A percentile compares a stretch with the other conserved stretches of the same genome.
Conservation (phyloP, 2,888 invertebrate genomes). For the Oxycera nigricornis region DNA sequence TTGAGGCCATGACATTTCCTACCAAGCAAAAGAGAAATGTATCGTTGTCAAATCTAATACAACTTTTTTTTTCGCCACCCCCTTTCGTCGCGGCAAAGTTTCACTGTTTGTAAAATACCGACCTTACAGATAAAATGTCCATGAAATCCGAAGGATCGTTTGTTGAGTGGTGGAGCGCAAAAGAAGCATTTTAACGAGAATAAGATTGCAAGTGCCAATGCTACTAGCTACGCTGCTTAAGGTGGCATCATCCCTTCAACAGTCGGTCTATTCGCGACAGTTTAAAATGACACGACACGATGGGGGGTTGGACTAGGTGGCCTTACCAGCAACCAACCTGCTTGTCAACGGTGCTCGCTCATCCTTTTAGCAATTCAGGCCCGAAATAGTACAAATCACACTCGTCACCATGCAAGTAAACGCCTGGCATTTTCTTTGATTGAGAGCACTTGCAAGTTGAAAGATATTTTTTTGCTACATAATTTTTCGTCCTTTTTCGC, state of each 20-base stretch:
- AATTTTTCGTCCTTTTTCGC: background rate
- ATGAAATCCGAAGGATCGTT: slow-evolving; percentile 3
- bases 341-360: background rate
- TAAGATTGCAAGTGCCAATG: slow-evolving; percentile 44
- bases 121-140: slow-evolving; percentile 29
- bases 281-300: background rate
- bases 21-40: slow-evolving; percentile 4
- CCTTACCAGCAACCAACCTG: background rate
- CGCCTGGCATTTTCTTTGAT: slow-evolving; percentile 27
- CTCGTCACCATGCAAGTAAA: slow-evolving; percentile 15
- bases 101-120: too few species aligned
- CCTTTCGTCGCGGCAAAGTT: background rate
- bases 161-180: slow-evolving; percentile 29
- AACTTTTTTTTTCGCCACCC: slow-evolving; percentile 12
- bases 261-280: background rate
- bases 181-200: slow-evolving; percentile 44
- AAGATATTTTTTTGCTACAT: background rate
- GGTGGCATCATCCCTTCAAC: background rate
- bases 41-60: slow-evolving; percentile 23
- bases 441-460: slow-evolving; percentile 25
- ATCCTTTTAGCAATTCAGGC: background rate
- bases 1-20: slow-evolving; percentile 4
- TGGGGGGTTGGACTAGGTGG: background rate
- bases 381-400: slow-evolving; percentile 29
- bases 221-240: slow-evolving; percentile 40